phyloP scores from a whole-genome alignment of 2,113 vertebrate species.

The Menura novaehollandiae region DNA sequence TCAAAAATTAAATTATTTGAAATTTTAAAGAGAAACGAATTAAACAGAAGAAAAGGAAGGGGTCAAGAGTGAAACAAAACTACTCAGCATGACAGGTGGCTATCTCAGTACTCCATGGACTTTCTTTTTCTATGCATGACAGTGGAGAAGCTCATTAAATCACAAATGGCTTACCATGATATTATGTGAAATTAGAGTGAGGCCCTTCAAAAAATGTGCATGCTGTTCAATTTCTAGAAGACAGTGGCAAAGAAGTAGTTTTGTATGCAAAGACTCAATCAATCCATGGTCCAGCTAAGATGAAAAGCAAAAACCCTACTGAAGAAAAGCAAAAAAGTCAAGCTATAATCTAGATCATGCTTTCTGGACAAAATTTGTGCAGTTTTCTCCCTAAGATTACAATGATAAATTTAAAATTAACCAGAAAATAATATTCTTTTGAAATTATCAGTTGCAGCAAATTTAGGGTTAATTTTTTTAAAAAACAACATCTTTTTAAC shows the following conservation, averaged over 20 bases:
- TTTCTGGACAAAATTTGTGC: background rate
- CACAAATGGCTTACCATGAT: background rate
- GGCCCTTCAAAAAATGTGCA: background rate
- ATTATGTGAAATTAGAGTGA: background rate
- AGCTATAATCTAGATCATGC: background rate
- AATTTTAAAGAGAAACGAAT: background rate
- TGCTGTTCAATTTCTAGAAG: background rate
- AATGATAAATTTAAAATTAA: background rate
- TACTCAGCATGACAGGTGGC: background rate
- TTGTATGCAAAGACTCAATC: background rate
- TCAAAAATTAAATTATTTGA: background rate
- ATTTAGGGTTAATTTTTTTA: constrained; percentile 36
- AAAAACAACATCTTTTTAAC: background rate
- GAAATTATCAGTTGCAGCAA: background rate
- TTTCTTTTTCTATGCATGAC: background rate
- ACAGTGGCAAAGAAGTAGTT: background rate
- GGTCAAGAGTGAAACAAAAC: background rate
- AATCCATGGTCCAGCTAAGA: background rate
- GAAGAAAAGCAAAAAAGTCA: background rate
- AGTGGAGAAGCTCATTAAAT: background rate
- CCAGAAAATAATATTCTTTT: background rate
- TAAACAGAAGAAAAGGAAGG: background rate
- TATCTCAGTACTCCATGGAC: background rate
- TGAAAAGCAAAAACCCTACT: background rate
- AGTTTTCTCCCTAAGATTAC: background rate